Conservation (phyloP, 2,888 invertebrate species). For the Polymixis flavicincta region DNA sequence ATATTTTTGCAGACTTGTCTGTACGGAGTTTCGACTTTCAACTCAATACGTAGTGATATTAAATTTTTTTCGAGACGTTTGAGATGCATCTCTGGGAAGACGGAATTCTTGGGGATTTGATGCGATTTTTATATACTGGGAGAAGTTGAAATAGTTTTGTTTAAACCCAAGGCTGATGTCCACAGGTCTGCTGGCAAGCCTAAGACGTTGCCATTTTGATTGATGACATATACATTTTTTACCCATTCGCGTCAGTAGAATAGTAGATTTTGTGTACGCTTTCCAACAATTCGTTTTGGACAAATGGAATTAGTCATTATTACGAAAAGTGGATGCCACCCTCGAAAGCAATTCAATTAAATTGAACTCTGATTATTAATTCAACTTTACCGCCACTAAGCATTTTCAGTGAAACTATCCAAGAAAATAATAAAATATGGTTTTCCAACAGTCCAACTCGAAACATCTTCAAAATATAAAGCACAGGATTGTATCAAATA, state of each 20-base stretch:
- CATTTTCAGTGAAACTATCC: not conserved
- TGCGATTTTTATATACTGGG: conserved; percentile 9
- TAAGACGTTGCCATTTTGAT: not conserved
- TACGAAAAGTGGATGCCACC: not conserved
- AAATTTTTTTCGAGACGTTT: conserved; percentile 46
- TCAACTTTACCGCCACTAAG: not conserved
- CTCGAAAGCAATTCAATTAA: not conserved
- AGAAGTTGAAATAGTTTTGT: conserved; percentile 18
- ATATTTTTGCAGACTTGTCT: conserved; percentile 56
- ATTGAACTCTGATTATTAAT: not conserved
- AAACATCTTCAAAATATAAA: conserved; percentile 54
- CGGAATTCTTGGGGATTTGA: conserved; percentile 18
- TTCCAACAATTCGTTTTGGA: not conserved
- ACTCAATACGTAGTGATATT: conserved; percentile 59
- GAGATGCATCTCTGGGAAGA: conserved; percentile 33
- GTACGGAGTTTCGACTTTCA: conserved; percentile 50
- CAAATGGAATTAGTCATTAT: not conserved
- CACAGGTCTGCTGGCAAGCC: not conserved
- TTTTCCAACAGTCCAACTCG: conserved; percentile 3
- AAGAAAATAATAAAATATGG: conserved; percentile 10
- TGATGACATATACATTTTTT: not conserved
- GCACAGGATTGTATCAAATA: conserved; percentile 51
- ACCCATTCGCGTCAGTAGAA: not conserved
- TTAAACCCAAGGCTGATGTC: not conserved
- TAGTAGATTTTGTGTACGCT: not conserved